Evolutionary conservation across 2,797 vertebrate genomes (phyloP).

Genomic region (Uromys caudimaculatus): DNA sequence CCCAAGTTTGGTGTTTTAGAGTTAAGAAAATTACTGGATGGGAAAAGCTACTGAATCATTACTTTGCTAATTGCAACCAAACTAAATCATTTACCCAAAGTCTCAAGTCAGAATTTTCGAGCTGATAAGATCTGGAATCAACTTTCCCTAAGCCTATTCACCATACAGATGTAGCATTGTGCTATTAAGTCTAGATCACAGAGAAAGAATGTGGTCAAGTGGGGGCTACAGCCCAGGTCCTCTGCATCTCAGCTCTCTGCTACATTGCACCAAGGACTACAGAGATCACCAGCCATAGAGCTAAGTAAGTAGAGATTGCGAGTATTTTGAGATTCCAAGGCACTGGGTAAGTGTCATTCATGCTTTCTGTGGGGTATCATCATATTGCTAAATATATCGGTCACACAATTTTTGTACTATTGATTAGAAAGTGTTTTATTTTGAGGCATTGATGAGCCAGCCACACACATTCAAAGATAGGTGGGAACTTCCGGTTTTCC

Average conservation of each 20-base stretch:
- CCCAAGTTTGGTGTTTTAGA: slow-evolving; percentile 2
- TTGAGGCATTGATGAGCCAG: slow-evolving; percentile 7
- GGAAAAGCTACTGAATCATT: slow-evolving; percentile 6
- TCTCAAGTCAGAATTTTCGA: slow-evolving; percentile 25
- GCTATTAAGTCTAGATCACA: slow-evolving; percentile 1
- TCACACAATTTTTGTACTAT: not conserved
- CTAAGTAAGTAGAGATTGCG: not conserved
- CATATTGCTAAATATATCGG: not conserved
- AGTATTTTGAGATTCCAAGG: not conserved
- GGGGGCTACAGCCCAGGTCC: not conserved
- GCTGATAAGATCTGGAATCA: not conserved
- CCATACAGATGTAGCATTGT: slow-evolving; percentile 25
- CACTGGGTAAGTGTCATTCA: not conserved
- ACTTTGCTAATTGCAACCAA: slow-evolving; percentile 47
- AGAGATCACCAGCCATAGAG: not conserved
- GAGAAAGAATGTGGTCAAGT: not conserved
- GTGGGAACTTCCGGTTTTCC: not conserved
- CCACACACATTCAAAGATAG: slow-evolving; percentile 10
- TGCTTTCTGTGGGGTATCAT: not conserved
- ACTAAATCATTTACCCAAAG: not conserved
- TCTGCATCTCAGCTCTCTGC: not conserved
- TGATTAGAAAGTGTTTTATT: slow-evolving; percentile 12
- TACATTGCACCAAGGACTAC: not conserved
- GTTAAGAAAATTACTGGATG: slow-evolving; percentile 31
- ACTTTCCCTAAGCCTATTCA: not conserved